phyloP scores from a whole-genome alignment of 2,888 invertebrate species.

The Agrotis puta region DNA sequence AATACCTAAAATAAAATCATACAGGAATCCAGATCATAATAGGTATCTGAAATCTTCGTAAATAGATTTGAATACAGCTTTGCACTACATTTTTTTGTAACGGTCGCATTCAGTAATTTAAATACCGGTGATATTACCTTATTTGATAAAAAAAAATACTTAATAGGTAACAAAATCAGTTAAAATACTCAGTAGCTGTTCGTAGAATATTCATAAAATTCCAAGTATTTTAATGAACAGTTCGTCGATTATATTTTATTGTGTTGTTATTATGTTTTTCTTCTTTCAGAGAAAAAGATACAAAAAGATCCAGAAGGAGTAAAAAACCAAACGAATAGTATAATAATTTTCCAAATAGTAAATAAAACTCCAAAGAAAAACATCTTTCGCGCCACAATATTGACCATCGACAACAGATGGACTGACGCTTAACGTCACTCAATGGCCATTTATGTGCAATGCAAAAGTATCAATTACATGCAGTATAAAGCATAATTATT shows the following conservation, averaged over 20 bases:
- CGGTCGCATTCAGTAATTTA: conserved; percentile 19
- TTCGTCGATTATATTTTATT: too few relatives aligned
- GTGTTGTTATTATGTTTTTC: neutral
- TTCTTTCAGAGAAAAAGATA: neutral
- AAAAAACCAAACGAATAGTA: neutral
- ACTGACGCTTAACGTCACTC: conserved; percentile 27
- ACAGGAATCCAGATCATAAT: neutral
- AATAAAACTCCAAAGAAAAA: neutral
- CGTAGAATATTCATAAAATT: conserved; percentile 40
- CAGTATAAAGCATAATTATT: conserved; percentile 32
- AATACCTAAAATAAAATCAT: neutral
- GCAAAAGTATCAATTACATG: conserved; percentile 55
- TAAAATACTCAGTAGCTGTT: conserved; percentile 25
- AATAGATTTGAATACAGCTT: neutral
- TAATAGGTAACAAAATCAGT: conserved; percentile 13
- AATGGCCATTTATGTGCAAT: conserved; percentile 43
- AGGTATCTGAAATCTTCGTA: conserved; percentile 1
- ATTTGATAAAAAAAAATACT: conserved; percentile 7
- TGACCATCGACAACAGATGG: conserved; percentile 38
- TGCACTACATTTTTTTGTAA: neutral
- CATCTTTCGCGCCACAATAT: conserved; percentile 32
- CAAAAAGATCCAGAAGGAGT: too few relatives aligned
- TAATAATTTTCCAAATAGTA: too few relatives aligned
- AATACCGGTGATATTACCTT: conserved; percentile 9
- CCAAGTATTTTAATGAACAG: conserved; percentile 41